These are phyloP conservation scores for Rhinophrynus dorsalis DNA, from an alignment of 2,797 vertebrate genomes.

Conservation along the genomic window DNA sequence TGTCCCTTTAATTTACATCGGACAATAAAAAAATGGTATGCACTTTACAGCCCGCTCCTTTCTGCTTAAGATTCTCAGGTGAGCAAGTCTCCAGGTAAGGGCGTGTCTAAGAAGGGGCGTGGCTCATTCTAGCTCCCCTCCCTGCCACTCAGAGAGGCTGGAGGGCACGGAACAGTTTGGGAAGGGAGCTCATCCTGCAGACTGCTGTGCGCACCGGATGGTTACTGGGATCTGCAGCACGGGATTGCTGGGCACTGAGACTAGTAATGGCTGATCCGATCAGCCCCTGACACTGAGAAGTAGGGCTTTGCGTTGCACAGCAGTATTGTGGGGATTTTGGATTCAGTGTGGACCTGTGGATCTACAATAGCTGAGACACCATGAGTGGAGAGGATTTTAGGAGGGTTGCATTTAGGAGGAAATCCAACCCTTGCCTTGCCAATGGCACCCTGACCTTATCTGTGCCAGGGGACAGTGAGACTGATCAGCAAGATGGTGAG, in stretches of 20 bases:
- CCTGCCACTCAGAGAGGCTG: background rate
- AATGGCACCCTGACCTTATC: background rate
- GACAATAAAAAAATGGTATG: too few relatives aligned
- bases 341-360: too few relatives aligned
- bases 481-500: background rate
- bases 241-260: background rate
- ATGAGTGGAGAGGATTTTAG: conserved; percentile 24
- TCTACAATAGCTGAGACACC: too few relatives aligned
- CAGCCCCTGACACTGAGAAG: too few relatives aligned
- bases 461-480: background rate
- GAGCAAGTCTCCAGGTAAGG: conserved; percentile 16
- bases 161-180: too few relatives aligned
- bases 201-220: background rate
- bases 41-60: too few relatives aligned
- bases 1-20: too few relatives aligned
- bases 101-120: background rate
- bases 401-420: conserved; percentile 29
- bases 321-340: too few relatives aligned
- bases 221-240: background rate
- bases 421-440: conserved; percentile 9
- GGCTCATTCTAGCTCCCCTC: background rate
- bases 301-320: background rate
- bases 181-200: too few relatives aligned
- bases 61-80: background rate
- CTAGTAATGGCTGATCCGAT: too few relatives aligned